Conservation (phyloP, 2,797 vertebrate species). For the Arrhamphus sclerolepis region DNA sequence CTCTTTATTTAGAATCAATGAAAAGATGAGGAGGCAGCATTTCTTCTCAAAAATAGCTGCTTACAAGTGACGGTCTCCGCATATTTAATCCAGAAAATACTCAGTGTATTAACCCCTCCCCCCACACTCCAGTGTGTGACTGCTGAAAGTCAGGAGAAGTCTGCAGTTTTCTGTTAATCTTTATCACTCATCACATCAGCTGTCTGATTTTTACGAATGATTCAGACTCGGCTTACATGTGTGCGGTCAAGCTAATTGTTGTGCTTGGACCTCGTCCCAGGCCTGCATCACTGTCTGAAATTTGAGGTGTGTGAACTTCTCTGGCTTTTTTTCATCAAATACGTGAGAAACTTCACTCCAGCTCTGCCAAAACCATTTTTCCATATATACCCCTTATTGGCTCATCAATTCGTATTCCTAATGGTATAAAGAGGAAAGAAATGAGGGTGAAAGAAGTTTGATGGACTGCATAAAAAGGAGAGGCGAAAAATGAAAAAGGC, state of each 20-base stretch:
- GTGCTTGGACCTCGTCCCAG: constrained; percentile 59
- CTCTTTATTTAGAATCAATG: too few species aligned
- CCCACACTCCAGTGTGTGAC: too few species aligned
- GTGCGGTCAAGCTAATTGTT: constrained; percentile 23
- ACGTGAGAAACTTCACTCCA: constrained; percentile 19
- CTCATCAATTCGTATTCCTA: constrained; percentile 33
- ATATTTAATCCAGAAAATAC: too few species aligned
- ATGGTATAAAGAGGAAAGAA: background rate
- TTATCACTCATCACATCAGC: constrained; percentile 14
- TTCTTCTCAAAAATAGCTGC: too few species aligned
- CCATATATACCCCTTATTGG: constrained; percentile 27
- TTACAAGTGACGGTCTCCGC: too few species aligned
- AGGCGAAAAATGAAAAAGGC: constrained; percentile 6
- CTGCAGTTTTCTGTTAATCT: constrained; percentile 22
- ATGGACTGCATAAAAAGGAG: background rate
- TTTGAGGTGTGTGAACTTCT: constrained; percentile 41
- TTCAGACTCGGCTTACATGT: constrained; percentile 9
- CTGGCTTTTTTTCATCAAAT: constrained; percentile 2
- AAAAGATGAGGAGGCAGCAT: too few species aligned
- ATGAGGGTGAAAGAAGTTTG: background rate
- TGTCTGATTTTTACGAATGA: background rate
- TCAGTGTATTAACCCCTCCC: too few species aligned
- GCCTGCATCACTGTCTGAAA: constrained; percentile 41
- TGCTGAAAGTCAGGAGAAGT: too few species aligned
- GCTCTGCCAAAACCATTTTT: constrained; percentile 39